These are phyloP conservation scores for Cynaeus angustus DNA, from an alignment of 2,888 invertebrate species.

Conservation along the genomic window DNA sequence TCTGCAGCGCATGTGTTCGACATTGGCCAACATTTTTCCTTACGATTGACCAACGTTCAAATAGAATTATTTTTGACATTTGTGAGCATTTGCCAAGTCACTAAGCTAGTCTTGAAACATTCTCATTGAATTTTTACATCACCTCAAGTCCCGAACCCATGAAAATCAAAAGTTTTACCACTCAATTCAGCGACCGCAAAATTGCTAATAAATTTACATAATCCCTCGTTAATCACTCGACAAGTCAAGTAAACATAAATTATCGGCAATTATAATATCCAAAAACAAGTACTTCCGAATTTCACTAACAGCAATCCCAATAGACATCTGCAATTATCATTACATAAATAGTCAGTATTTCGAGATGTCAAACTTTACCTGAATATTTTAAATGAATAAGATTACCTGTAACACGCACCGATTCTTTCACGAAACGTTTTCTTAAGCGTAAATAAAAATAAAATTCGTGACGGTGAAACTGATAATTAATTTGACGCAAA, in stretches of 20 bases:
- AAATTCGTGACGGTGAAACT: background rate
- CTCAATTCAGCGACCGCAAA: background rate
- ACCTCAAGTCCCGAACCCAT: background rate
- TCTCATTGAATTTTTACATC: background rate
- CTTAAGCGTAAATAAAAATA: background rate
- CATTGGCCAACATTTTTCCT: too few species aligned
- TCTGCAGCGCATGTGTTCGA: too few species aligned
- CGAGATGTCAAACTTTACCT: constrained; percentile 9
- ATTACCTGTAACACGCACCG: constrained; percentile 19
- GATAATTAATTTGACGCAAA: constrained; percentile 1
- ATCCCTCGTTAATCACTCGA: constrained; percentile 4
- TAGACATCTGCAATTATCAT: background rate
- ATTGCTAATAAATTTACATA: constrained; percentile 3
- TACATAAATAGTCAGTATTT: background rate
- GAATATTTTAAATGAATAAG: constrained; percentile 1
- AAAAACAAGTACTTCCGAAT: constrained; percentile 6
- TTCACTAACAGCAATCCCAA: background rate
- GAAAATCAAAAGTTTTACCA: background rate
- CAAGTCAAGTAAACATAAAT: background rate
- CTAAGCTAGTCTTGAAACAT: too few species aligned
- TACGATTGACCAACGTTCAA: too few species aligned
- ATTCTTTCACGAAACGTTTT: constrained; percentile 5
- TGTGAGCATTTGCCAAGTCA: too few species aligned
- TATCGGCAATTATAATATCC: constrained; percentile 9
- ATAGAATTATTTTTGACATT: too few species aligned